Evolutionary conservation across 2,113 vertebrate species (phyloP).

Genomic region (Eidolon helvum): DNA sequence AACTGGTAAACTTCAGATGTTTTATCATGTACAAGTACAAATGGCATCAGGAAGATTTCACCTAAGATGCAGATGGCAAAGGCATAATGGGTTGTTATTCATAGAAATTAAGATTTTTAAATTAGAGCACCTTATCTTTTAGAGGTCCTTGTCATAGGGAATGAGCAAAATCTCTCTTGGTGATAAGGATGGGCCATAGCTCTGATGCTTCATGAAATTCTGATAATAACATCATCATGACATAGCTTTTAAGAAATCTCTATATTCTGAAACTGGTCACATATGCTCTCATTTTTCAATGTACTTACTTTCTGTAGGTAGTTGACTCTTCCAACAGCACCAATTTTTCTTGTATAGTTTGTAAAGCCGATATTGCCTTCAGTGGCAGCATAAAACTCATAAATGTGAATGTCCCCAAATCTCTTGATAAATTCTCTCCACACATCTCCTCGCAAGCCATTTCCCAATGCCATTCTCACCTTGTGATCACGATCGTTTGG

Average conservation of each 20-base stretch:
- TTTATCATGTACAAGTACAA: neutral
- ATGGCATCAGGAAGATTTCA: neutral
- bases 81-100: neutral
- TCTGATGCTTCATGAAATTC: neutral
- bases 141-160: neutral
- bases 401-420: conserved; percentile 87
- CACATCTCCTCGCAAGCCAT: conserved; percentile 89
- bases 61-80: neutral
- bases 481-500: conserved; percentile 87
- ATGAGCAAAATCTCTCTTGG: neutral
- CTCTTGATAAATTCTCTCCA: conserved; percentile 90
- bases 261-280: neutral
- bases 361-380: conserved; percentile 91
- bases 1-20: neutral
- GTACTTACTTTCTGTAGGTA: conserved; percentile 86
- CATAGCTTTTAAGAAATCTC: neutral
- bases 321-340: conserved; percentile 88
- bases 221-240: neutral
- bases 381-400: conserved; percentile 92
- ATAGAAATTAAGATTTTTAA: neutral
- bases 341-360: conserved; percentile 90
- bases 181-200: neutral
- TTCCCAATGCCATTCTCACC: conserved; percentile 89
- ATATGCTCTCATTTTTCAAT: neutral
- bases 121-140: neutral